Evolutionary conservation across 1,140 invertebrate species (phyloP).

Genomic region (Psix sp.): DNA sequence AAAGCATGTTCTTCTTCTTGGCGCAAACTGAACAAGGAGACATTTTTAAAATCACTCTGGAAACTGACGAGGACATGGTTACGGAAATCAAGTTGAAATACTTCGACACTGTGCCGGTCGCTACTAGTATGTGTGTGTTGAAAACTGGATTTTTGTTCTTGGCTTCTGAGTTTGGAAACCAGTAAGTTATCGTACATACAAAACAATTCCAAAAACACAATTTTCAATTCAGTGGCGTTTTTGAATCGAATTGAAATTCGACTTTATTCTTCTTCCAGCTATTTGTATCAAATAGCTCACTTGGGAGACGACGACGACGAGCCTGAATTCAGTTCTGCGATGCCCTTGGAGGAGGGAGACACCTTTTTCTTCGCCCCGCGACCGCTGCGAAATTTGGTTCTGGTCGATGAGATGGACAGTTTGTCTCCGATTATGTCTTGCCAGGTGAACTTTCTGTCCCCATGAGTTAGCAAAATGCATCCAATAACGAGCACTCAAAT

Average conservation of each 20-base stretch:
- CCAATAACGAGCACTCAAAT: background rate
- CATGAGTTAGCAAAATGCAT: conserved; percentile 7
- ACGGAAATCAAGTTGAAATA: conserved; percentile 99
- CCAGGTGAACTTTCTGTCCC: conserved; percentile 80
- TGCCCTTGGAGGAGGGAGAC: conserved; percentile 98
- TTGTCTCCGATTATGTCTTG: conserved; percentile 94
- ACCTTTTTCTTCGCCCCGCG: conserved; percentile 99
- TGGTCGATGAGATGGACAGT: conserved; percentile 99
- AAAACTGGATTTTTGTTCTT: conserved; percentile 99
- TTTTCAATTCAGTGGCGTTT: too few relatives aligned
- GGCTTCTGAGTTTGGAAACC: conserved; percentile 99
- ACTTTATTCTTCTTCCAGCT: conserved; percentile 80
- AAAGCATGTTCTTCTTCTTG: conserved; percentile 98
- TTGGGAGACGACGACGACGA: conserved; percentile 99
- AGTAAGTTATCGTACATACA: conserved; percentile 84
- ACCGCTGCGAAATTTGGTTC: conserved; percentile 94
- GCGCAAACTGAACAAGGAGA: conserved; percentile 97
- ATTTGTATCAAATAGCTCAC: conserved; percentile 99
- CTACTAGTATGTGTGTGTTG: conserved; percentile 96
- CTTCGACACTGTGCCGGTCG: conserved; percentile 99
- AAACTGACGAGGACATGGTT: conserved; percentile 97
- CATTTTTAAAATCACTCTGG: conserved; percentile 99
- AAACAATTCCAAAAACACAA: conserved; percentile 4
- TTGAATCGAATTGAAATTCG: too few relatives aligned
- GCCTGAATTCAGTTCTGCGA: conserved; percentile 98